Evolutionary conservation across 2,888 invertebrate species (phyloP).

Genomic region (Caradrina kadenii): DNA sequence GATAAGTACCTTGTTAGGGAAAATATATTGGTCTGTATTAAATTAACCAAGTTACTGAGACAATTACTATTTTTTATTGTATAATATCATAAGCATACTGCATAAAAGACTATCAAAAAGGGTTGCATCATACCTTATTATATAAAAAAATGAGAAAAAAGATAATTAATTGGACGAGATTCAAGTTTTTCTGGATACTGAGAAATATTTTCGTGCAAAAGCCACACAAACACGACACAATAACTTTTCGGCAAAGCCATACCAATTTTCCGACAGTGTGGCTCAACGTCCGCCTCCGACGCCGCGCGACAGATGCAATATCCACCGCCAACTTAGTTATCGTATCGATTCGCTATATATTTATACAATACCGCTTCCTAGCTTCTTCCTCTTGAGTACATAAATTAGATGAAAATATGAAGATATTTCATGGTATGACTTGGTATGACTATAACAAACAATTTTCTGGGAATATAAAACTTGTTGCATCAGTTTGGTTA

Average conservation of each 20-base stretch:
- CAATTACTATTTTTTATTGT: too few relatives aligned
- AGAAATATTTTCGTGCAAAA: background rate
- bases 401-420: slow-evolving; percentile 5
- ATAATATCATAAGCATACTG: too few relatives aligned
- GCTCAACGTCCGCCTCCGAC: slow-evolving; percentile 49
- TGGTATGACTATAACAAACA: too few relatives aligned
- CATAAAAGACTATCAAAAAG: too few relatives aligned
- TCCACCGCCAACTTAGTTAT: slow-evolving; percentile 75
- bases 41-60: too few relatives aligned
- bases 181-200: background rate
- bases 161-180: background rate
- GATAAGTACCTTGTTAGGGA: too few relatives aligned
- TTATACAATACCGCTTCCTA: slow-evolving; percentile 23
- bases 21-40: too few relatives aligned
- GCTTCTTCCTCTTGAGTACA: slow-evolving; percentile 11
- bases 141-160: too few relatives aligned
- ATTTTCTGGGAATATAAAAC: background rate
- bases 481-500: slow-evolving; percentile 14
- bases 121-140: too few relatives aligned
- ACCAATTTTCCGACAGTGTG: slow-evolving; percentile 53
- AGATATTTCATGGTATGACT: background rate
- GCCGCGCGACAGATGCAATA: slow-evolving; percentile 73
- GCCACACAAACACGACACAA: background rate
- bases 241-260: slow-evolving; percentile 41
- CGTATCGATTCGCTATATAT: slow-evolving; percentile 63